A percentile compares a stretch with the other conserved stretches of the same genome.
These are phyloP conservation scores for Lasiommata megera DNA, from an alignment of 2,888 invertebrate genomes.

Conservation along the genomic window DNA sequence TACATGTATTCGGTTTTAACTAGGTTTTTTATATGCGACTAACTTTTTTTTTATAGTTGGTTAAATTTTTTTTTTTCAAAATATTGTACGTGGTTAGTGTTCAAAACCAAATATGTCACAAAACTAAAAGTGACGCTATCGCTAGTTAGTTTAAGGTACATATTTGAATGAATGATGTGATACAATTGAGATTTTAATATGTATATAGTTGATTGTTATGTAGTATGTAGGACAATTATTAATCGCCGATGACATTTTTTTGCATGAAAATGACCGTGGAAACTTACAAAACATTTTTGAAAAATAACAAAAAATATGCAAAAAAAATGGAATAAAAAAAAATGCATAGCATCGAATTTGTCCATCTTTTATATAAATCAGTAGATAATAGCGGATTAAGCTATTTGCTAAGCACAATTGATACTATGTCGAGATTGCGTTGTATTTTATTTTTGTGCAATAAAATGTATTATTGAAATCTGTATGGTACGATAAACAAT, in stretches of 20 bases:
- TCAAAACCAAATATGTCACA: constrained; percentile 36
- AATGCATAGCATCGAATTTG: too few relatives aligned
- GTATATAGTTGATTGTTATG: constrained; percentile 58
- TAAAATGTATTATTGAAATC: too few relatives aligned
- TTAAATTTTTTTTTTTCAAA: neutral
- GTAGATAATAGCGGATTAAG: too few relatives aligned
- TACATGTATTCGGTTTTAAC: neutral
- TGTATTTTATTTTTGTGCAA: too few relatives aligned
- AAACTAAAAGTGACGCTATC: constrained; percentile 35
- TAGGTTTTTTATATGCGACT: too few relatives aligned
- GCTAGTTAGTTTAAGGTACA: constrained; percentile 46
- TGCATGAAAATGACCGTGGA: constrained; percentile 9
- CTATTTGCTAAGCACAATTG: too few relatives aligned
- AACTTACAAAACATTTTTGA: constrained; percentile 2
- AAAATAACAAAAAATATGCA: neutral
- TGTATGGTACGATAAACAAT: too few relatives aligned
- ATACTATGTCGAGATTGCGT: too few relatives aligned
- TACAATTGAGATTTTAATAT: constrained; percentile 66
- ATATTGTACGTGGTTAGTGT: constrained; percentile 13
- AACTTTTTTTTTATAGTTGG: too few relatives aligned
- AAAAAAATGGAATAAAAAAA: too few relatives aligned
- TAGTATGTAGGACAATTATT: constrained; percentile 46
- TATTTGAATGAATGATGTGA: constrained; percentile 78
- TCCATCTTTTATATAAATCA: too few relatives aligned
- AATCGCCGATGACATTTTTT: constrained; percentile 25